phyloP scores from a whole-genome alignment of 2,113 vertebrate species.

The Thamnaconus septentrionalis region DNA sequence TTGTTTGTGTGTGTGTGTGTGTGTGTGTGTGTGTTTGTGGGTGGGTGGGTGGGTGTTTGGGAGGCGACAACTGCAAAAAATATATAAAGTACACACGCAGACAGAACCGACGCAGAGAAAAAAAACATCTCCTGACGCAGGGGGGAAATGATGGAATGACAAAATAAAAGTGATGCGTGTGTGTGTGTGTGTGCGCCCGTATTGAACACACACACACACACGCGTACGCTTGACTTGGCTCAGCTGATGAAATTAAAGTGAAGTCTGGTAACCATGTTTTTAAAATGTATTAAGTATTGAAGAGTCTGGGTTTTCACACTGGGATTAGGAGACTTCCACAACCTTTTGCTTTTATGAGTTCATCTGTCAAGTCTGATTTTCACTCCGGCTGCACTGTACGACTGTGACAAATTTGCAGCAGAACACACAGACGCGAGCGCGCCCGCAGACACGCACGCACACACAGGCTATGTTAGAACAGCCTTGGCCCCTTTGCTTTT shows the following conservation, averaged over 20 bases:
- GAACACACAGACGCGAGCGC: neutral
- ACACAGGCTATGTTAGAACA: too few species aligned
- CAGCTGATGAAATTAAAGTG: slow-evolving; percentile 58
- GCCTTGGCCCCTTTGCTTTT: too few species aligned
- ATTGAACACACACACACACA: neutral
- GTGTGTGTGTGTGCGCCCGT: neutral
- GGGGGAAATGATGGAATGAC: neutral
- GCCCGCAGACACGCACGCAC: neutral
- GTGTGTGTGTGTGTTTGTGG: neutral
- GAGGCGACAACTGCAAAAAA: slow-evolving; percentile 10
- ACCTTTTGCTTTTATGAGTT: slow-evolving; percentile 37
- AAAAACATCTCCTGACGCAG: neutral
- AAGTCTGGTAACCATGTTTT: slow-evolving; percentile 65
- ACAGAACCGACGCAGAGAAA: slow-evolving; percentile 9
- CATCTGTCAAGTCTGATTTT: slow-evolving; percentile 56
- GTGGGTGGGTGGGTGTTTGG: too few species aligned
- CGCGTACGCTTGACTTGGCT: slow-evolving; percentile 5
- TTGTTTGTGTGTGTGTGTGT: too few species aligned
- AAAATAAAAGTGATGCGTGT: slow-evolving; percentile 1
- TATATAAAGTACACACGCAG: slow-evolving; percentile 5
- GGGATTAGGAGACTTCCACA: slow-evolving; percentile 41
- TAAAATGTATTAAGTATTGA: slow-evolving; percentile 66
- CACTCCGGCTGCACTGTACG: slow-evolving; percentile 16
- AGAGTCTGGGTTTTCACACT: slow-evolving; percentile 38
- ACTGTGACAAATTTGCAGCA: slow-evolving; percentile 11